Base-by-base conservation (phyloP, 2,113 vertebrate genomes). In the Macaca fascicularis region DNA sequence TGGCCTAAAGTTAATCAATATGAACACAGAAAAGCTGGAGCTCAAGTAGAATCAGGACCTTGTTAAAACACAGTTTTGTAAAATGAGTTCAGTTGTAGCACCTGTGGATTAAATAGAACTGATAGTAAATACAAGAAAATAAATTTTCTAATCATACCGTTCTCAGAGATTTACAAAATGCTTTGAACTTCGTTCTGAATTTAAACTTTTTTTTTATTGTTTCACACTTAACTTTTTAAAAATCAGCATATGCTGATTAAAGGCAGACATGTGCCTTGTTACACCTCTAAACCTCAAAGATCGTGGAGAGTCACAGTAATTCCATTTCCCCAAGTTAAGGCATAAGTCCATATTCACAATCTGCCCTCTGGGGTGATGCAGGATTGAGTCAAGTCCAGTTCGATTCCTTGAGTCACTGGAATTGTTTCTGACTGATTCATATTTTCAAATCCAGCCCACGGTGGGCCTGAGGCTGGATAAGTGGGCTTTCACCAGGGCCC, bases 1-100 rank as follows among this genome's bases (percentile, higher is more conserved):
- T 80, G 17, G 70, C n/a, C 96, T 78, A 45, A 75, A 82, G 89
- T 84, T 40, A 91, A 97, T 98, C 38, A 3, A 0, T 95, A 92
- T 78, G 38, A 87, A 72, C 8, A 70, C 9, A 84, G 35, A 95
- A 94, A 12, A 9, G 19, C 45, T 93, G 27, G 27, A 78, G 5
- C 84, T 91, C 57, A 88, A 61, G 20, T 55, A 74, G 35, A 40
- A 10, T 76, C 0, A 32, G 45, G 30, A 85, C 45, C 19, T 50
- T 74, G 6, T 89, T 9, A 16, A 83, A 95, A 14, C 38, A 67
- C 52, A 89, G 0, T 52, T 35, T 92, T 70, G 38, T 88, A 76
- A 67, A 57, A 40, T 93, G 43, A 94, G 84, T 32, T 64, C 52
- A 45, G 32, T 78, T 22, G 90, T 45, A 9, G 17, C 67, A 95